Evolutionary conservation across 2,113 vertebrate species (phyloP).

Genomic region (Lophotis ruficrista): DNA sequence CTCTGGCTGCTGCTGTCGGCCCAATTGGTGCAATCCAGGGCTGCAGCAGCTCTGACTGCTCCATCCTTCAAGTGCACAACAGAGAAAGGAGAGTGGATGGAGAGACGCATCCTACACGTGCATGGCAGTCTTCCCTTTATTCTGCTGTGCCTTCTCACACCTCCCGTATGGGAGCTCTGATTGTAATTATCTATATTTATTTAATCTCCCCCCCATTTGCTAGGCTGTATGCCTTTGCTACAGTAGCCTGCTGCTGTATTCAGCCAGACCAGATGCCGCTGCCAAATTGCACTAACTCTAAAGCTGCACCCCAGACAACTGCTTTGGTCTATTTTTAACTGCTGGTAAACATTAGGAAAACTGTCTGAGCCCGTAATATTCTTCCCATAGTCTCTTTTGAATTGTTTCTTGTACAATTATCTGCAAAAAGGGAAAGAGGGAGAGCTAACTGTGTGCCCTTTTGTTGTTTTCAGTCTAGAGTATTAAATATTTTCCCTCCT

Average conservation of each 20-base stretch:
- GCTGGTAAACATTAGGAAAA: slow-evolving; percentile 6
- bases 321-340: slow-evolving; percentile 48
- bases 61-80: neutral
- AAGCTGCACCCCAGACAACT: neutral
- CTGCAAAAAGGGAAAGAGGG: neutral
- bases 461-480: neutral
- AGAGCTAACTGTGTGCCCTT: neutral
- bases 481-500: neutral
- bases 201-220: neutral
- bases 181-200: neutral
- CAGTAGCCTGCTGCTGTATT: neutral
- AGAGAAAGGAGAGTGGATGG: neutral
- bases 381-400: neutral
- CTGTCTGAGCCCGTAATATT: neutral
- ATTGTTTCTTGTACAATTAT: neutral
- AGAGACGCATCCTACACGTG: fast-evolving
- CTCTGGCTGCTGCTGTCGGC: neutral
- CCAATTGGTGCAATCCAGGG: neutral
- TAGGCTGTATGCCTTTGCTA: neutral
- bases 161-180: fast-evolving
- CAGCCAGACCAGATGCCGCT: neutral
- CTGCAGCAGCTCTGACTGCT: neutral
- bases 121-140: neutral
- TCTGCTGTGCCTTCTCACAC: neutral
- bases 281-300: neutral